Evolutionary conservation across 2,888 invertebrate species (phyloP).

Genomic region (Bombylius discolor): DNA sequence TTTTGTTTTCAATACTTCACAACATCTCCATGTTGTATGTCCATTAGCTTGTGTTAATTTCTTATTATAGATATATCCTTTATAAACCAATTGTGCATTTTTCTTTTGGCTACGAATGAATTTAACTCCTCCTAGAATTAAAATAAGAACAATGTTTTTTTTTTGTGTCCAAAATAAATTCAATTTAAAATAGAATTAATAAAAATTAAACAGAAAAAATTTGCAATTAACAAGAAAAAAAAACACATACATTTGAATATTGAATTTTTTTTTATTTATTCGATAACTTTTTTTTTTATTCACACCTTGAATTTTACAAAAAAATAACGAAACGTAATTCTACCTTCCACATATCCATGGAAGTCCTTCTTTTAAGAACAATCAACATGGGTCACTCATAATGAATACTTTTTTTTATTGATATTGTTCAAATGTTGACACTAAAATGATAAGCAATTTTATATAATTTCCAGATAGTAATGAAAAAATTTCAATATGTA

Average conservation of each 20-base stretch:
- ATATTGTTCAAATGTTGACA: too few species aligned
- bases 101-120: slow-evolving; percentile 39
- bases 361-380: too few species aligned
- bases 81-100: slow-evolving; percentile 36
- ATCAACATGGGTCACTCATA: too few species aligned
- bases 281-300: too few species aligned
- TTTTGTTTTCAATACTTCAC: slow-evolving; percentile 32
- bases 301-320: too few species aligned
- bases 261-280: not conserved
- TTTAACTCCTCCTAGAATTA: slow-evolving; percentile 23
- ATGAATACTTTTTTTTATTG: too few species aligned
- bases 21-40: slow-evolving; percentile 37
- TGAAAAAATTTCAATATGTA: too few species aligned
- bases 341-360: too few species aligned
- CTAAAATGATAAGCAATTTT: too few species aligned
- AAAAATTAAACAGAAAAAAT: not conserved
- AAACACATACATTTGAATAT: not conserved
- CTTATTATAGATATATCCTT: slow-evolving; percentile 36
- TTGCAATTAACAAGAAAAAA: not conserved
- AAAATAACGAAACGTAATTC: too few species aligned
- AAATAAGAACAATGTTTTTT: slow-evolving; percentile 4
- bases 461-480: too few species aligned
- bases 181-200: not conserved
- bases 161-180: not conserved
- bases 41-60: slow-evolving; percentile 37